These are phyloP conservation scores for Xestia ashworthii DNA, from an alignment of 2,888 invertebrate species.

Conservation along the genomic window DNA sequence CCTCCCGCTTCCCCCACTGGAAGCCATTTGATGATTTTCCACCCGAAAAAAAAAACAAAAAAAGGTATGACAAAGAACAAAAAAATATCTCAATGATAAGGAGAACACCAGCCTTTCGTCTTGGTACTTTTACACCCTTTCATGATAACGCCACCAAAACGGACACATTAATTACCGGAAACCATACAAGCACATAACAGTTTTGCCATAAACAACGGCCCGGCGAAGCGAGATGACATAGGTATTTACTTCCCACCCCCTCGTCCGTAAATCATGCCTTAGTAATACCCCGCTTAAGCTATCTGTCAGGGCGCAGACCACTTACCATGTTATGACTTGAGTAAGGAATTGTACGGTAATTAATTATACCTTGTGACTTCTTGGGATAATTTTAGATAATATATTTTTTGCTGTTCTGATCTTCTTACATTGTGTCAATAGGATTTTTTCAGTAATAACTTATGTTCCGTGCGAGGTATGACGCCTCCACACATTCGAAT, in stretches of 20 bases:
- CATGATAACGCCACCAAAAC: neutral
- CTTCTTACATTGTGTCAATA: neutral
- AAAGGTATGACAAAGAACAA: too few relatives aligned
- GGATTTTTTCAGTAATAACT: neutral
- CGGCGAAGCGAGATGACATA: constrained; percentile 28
- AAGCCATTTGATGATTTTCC: too few relatives aligned
- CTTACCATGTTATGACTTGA: constrained; percentile 45
- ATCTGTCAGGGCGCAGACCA: constrained; percentile 52
- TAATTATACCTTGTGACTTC: constrained; percentile 33
- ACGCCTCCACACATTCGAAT: neutral
- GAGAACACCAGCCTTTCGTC: too few relatives aligned
- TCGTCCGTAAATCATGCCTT: constrained; percentile 50
- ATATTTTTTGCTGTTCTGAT: neutral
- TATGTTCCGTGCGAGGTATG: too few relatives aligned
- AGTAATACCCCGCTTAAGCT: constrained; percentile 46
- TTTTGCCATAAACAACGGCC: constrained; percentile 23
- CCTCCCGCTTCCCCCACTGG: too few relatives aligned
- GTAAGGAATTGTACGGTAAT: constrained; percentile 34
- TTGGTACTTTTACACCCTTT: too few relatives aligned
- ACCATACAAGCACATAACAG: constrained; percentile 11
- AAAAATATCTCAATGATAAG: too few relatives aligned
- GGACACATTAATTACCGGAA: neutral
- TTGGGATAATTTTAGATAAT: neutral
- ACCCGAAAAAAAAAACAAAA: too few relatives aligned
- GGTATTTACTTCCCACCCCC: constrained; percentile 27